These are phyloP conservation scores for Piaya cayana DNA, from an alignment of 2,113 vertebrate species.

Conservation along the genomic window DNA sequence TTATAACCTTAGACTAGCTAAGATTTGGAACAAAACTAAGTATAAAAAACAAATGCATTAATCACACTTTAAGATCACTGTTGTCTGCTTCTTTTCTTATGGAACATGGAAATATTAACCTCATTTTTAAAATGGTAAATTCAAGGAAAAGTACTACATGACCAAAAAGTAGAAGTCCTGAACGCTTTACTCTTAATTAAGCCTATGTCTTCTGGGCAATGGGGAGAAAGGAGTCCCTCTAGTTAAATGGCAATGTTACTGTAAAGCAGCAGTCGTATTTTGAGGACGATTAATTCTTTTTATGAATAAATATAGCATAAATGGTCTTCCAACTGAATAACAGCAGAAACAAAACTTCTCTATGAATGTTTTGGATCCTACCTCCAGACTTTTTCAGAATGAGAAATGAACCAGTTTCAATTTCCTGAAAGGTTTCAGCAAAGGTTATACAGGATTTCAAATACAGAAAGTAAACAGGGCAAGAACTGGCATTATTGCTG, in stretches of 20 bases:
- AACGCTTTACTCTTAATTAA: neutral
- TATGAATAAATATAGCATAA: neutral
- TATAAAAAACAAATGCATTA: neutral
- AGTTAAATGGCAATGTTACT: neutral
- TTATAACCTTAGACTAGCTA: neutral
- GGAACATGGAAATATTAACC: neutral
- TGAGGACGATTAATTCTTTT: neutral
- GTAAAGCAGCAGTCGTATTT: neutral
- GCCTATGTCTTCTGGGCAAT: neutral
- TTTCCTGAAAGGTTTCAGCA: slow-evolving; percentile 38
- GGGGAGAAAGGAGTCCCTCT: neutral
- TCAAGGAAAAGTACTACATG: neutral
- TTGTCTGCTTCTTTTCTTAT: neutral
- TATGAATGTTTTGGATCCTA: neutral
- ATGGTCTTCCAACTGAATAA: neutral
- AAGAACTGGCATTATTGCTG: slow-evolving; percentile 9
- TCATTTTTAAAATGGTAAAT: neutral
- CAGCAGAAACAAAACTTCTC: neutral
- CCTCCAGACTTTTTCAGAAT: neutral
- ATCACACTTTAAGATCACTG: neutral
- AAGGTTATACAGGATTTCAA: slow-evolving; percentile 42
- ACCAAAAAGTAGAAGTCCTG: neutral
- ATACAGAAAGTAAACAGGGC: neutral
- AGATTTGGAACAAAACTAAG: neutral
- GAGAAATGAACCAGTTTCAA: neutral